Percentiles rank a stretch among this genome's conserved stretches.
Evolutionary conservation across 2,113 vertebrate species (phyloP).

Genomic region (Gasterosteus aculeatus): DNA sequence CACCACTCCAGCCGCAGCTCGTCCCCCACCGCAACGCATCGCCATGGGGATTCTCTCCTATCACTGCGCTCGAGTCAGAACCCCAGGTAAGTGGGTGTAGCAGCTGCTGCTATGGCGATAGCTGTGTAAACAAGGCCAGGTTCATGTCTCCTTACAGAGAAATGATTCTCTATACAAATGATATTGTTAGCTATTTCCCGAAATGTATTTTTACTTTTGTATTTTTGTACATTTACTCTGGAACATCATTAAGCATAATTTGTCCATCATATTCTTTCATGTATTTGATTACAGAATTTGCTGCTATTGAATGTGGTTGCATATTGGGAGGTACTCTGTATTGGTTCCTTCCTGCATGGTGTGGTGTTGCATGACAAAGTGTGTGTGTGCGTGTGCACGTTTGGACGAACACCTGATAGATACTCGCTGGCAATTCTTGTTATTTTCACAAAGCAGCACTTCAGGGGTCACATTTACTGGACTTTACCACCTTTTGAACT

Average conservation of each 20-base stretch:
- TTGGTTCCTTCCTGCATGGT: conserved; percentile 47
- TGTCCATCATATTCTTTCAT: conserved; percentile 3
- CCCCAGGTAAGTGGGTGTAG: conserved; percentile 81
- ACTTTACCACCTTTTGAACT: conserved; percentile 5
- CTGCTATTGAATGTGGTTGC: conserved; percentile 55
- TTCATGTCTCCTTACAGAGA: conserved; percentile 38
- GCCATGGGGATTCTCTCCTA: conserved; percentile 42
- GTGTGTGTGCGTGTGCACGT: neutral
- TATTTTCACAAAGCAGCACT: conserved; percentile 11
- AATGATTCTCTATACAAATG: neutral
- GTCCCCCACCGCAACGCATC: neutral
- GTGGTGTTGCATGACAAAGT: conserved; percentile 42
- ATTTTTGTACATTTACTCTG: neutral
- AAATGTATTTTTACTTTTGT: neutral
- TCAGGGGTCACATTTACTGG: neutral
- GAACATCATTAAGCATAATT: neutral
- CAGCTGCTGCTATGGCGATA: conserved; percentile 37
- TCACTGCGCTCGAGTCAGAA: conserved; percentile 50
- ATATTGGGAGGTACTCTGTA: conserved; percentile 51
- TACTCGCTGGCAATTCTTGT: neutral
- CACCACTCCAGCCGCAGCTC: conserved; percentile 42
- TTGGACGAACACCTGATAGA: conserved; percentile 9
- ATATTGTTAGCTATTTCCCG: neutral
- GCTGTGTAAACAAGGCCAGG: conserved; percentile 35
- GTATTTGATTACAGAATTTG: conserved; percentile 59